A percentile compares a stretch with the other conserved stretches of the same genome.
phyloP scores from a whole-genome alignment of 1,140 invertebrate species.

The Muscidifurax raptorellus region DNA sequence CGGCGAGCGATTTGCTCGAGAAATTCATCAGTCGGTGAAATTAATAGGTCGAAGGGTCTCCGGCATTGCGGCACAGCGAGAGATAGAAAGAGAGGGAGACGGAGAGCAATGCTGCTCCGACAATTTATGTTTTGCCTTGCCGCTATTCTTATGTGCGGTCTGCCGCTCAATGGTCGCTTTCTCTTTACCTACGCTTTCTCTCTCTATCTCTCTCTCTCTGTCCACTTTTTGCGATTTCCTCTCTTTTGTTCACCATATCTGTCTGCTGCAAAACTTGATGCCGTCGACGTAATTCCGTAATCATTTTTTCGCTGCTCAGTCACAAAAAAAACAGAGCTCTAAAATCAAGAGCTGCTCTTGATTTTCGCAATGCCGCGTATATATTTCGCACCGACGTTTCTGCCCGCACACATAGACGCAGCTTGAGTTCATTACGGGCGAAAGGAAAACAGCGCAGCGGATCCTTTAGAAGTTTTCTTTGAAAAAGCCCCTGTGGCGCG shows the following conservation, averaged over 20 bases:
- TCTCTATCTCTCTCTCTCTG: neutral
- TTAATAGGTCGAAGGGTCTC: slow-evolving; percentile 44
- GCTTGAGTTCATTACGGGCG: neutral
- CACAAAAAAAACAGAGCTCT: no score
- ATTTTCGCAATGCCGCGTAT: no score
- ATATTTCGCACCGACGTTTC: neutral
- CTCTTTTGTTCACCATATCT: neutral
- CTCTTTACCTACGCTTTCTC: slow-evolving; percentile 13
- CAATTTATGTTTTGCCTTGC: slow-evolving; percentile 32
- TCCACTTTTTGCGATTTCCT: neutral
- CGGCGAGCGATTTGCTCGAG: slow-evolving; percentile 36
- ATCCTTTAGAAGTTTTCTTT: slow-evolving; percentile 45
- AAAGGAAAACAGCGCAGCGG: slow-evolving; percentile 11
- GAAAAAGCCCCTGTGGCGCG: slow-evolving; percentile 41
- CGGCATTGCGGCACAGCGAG: neutral
- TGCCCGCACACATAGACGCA: neutral
- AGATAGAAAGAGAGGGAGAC: neutral
- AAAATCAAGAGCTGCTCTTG: no score
- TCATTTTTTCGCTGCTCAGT: no score
- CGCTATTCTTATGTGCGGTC: neutral
- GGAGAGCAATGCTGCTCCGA: neutral
- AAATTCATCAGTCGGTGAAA: slow-evolving; percentile 37
- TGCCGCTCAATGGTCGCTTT: neutral
- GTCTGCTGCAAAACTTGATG: neutral
- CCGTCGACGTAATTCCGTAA: no score